Conservation (phyloP, 2,113 vertebrate species). For the Dasyprocta punctata region DNA sequence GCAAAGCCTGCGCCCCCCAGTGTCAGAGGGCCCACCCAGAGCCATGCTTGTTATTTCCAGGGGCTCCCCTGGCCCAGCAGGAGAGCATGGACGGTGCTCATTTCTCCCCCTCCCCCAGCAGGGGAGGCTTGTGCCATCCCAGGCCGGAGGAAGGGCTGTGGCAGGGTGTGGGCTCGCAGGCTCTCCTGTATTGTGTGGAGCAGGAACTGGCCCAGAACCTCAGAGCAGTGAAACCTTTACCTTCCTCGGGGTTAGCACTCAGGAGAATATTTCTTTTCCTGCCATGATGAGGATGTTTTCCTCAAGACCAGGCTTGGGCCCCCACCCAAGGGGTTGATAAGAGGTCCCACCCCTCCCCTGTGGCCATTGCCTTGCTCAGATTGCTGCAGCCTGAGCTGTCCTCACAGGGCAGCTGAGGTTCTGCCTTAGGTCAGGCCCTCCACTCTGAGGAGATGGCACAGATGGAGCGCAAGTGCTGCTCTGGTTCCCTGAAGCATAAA, state of each 20-base stretch:
- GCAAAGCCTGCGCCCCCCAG: neutral
- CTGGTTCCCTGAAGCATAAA: neutral
- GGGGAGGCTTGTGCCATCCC: neutral
- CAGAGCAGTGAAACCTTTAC: neutral
- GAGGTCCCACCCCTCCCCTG: too few relatives aligned
- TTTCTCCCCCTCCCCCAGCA: neutral
- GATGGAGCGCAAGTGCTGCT: neutral
- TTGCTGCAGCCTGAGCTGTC: neutral
- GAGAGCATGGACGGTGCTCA: neutral
- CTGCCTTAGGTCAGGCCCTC: neutral
- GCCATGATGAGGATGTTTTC: neutral
- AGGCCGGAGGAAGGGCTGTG: neutral
- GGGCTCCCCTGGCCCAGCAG: neutral
- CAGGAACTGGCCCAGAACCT: neutral
- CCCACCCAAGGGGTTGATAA: neutral
- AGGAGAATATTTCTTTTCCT: neutral
- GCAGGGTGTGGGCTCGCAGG: neutral
- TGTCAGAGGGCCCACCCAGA: neutral
- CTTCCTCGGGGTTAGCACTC: neutral
- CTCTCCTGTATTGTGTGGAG: fast-evolving
- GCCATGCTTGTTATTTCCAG: neutral
- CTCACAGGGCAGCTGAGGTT: neutral
- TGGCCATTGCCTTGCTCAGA: neutral
- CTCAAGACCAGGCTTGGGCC: neutral
- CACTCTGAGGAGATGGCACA: neutral